Percentiles rank a stretch among this genome's conserved stretches.
These are phyloP conservation scores for Brachyptera risi DNA, from an alignment of 2,888 invertebrate genomes.

Conservation along the genomic window DNA sequence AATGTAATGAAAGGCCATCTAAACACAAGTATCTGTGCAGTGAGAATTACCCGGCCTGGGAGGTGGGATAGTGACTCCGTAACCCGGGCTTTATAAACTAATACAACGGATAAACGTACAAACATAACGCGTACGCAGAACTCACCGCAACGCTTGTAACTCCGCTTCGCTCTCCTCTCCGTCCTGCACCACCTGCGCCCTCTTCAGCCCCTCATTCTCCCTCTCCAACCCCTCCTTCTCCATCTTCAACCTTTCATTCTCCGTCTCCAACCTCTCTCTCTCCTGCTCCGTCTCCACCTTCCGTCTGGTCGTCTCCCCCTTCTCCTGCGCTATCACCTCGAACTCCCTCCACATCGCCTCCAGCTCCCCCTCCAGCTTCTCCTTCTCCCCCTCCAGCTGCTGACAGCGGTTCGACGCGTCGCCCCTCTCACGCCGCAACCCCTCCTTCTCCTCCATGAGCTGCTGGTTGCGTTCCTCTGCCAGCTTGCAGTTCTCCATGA, in stretches of 20 bases:
- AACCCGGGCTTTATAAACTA: too few relatives aligned
- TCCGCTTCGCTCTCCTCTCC: not conserved
- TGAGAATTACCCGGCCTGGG: too few relatives aligned
- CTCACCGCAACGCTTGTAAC: too few relatives aligned
- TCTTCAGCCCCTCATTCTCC: not conserved
- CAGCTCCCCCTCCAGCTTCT: not conserved
- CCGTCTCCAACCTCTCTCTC: not conserved
- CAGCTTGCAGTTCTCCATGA: not conserved
- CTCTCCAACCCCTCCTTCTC: not conserved
- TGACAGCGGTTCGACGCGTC: not conserved
- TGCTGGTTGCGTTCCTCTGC: not conserved
- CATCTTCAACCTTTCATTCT: not conserved
- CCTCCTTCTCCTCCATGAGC: not conserved
- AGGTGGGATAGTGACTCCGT: too few relatives aligned
- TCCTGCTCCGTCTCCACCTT: not conserved
- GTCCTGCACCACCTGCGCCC: not conserved
- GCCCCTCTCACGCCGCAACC: not conserved
- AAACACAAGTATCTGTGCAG: too few relatives aligned
- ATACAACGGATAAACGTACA: too few relatives aligned
- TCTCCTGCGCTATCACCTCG: too few relatives aligned
- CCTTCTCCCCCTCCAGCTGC: not conserved
- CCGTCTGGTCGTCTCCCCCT: not conserved
- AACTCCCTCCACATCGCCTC: too few relatives aligned
- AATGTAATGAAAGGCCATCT: too few relatives aligned
- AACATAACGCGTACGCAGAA: too few relatives aligned